Conservation (phyloP, 2,888 invertebrate genomes). For the Romanomermis culicivorax region DNA sequence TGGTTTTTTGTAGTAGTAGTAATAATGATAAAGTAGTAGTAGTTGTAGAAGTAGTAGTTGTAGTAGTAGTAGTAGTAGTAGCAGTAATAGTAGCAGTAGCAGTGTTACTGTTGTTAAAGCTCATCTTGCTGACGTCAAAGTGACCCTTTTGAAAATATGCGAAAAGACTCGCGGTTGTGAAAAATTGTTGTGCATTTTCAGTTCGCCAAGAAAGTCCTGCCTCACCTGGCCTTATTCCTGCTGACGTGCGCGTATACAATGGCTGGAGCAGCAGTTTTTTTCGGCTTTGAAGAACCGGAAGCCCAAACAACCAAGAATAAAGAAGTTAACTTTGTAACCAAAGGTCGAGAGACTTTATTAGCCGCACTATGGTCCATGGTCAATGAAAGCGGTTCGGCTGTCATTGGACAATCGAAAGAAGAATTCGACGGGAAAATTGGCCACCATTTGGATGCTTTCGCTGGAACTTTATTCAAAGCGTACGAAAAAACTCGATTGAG, state of each 20-base stretch:
- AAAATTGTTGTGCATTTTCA: not conserved
- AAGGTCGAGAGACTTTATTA: slow-evolving; percentile 22
- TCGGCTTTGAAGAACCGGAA: slow-evolving; percentile 24
- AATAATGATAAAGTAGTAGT: too few species aligned
- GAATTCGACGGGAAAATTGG: slow-evolving; percentile 16
- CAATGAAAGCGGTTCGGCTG: not conserved
- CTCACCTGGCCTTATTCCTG: slow-evolving; percentile 11
- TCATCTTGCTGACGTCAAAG: too few species aligned
- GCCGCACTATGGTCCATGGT: slow-evolving; percentile 15
- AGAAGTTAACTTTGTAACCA: slow-evolving; percentile 16
- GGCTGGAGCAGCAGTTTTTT: slow-evolving; percentile 22
- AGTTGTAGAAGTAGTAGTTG: too few species aligned
- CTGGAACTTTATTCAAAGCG: slow-evolving; percentile 25
- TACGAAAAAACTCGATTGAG: slow-evolving; percentile 24
- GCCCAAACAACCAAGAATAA: slow-evolving; percentile 19
- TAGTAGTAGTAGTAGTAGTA: too few species aligned
- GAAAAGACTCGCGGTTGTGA: not conserved
- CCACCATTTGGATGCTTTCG: slow-evolving; percentile 23
- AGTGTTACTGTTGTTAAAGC: too few species aligned
- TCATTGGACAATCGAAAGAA: slow-evolving; percentile 12
- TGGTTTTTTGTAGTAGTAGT: too few species aligned
- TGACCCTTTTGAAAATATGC: too few species aligned
- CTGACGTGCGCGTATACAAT: slow-evolving; percentile 10
- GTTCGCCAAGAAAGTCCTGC: not conserved
- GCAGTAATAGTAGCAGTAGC: too few species aligned